Evolutionary conservation across 1,140 invertebrate species (phyloP).

Genomic region (Drosophila prosaltans): DNA sequence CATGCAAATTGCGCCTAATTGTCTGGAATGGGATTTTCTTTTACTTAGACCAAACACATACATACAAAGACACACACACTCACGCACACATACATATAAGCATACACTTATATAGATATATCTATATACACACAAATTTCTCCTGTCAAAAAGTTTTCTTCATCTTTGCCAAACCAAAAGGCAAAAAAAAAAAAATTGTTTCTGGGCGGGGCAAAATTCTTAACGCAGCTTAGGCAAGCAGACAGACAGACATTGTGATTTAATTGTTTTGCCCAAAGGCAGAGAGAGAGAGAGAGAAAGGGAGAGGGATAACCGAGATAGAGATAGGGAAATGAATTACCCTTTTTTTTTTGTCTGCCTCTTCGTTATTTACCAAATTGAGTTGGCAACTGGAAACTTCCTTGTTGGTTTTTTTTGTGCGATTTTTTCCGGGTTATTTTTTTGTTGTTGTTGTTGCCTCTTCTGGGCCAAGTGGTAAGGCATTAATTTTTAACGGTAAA

Average conservation of each 20-base stretch:
- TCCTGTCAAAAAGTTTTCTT: constrained; percentile 11
- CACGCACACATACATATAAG: no score
- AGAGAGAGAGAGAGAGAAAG: constrained; percentile 1
- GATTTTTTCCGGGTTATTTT: background rate
- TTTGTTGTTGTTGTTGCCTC: constrained; percentile 16
- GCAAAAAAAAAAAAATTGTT: constrained; percentile 37
- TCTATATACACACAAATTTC: constrained; percentile 31
- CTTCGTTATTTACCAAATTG: constrained; percentile 74
- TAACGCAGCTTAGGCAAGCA: constrained; percentile 54
- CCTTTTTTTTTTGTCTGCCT: constrained; percentile 21
- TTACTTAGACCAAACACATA: constrained; percentile 35
- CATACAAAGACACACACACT: background rate
- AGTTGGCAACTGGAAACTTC: constrained; percentile 41
- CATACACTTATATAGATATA: constrained; percentile 53
- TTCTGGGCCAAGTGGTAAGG: constrained; percentile 53
- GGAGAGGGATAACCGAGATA: background rate
- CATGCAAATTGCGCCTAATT: constrained; percentile 81
- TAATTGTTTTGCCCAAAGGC: constrained; percentile 68
- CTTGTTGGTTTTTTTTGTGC: constrained; percentile 16
- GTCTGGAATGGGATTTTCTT: constrained; percentile 78
- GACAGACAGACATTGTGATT: constrained; percentile 63
- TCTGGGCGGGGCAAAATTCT: constrained; percentile 56
- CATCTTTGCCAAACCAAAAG: constrained; percentile 37
- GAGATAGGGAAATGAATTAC: constrained; percentile 12
- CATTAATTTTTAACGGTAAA: constrained; percentile 81